Conservation (phyloP, 2,797 vertebrate species). For the Ceryle rudis region DNA sequence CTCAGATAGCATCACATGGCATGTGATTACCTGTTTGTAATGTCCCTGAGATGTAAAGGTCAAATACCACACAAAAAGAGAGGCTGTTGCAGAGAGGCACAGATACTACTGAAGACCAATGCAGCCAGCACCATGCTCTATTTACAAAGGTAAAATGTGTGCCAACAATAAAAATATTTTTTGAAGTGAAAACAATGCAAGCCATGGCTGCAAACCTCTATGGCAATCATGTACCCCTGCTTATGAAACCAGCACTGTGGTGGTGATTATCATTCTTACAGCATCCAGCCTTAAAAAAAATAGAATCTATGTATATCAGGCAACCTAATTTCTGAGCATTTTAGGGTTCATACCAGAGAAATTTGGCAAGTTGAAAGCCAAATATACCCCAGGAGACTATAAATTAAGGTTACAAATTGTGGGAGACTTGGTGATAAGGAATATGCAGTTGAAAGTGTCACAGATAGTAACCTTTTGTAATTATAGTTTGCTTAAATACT, state of each 20-base stretch:
- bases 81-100: not conserved
- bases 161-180: not conserved
- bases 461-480: conserved; percentile 16
- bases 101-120: not conserved
- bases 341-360: not conserved
- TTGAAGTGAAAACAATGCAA: not conserved
- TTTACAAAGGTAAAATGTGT: not conserved
- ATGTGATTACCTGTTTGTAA: not conserved
- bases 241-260: not conserved
- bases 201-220: not conserved
- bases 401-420: conserved; percentile 12
- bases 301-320: not conserved
- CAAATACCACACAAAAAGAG: not conserved
- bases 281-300: not conserved
- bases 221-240: not conserved
- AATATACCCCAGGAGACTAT: not conserved
- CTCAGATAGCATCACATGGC: not conserved
- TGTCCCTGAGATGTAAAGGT: not conserved
- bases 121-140: not conserved
- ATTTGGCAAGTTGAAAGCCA: not conserved
- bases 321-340: not conserved
- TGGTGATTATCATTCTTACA: not conserved
- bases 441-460: not conserved
- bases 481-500: conserved; percentile 37
- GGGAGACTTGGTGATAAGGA: not conserved